phyloP scores from a whole-genome alignment of 2,113 vertebrate genomes.

The Globicephala melas region DNA sequence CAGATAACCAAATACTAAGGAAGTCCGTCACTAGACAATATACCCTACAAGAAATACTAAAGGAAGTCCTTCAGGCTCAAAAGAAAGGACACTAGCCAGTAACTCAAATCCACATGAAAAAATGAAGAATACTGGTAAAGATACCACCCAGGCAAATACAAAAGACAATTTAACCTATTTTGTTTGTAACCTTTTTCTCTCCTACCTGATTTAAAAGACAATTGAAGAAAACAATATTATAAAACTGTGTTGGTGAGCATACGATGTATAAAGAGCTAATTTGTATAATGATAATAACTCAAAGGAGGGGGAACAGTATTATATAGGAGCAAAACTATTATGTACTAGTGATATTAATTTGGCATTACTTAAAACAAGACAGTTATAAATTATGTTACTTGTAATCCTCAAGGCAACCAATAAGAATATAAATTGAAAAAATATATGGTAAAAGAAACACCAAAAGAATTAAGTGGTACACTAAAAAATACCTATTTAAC shows the following conservation, averaged over 20 bases:
- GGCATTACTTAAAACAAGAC: too few species aligned
- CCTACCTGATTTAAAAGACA: neutral
- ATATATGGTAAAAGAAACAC: neutral
- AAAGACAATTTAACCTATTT: neutral
- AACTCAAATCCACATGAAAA: neutral
- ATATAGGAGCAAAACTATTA: too few species aligned
- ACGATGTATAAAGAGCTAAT: neutral
- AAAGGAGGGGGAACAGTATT: too few species aligned
- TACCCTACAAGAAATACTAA: neutral
- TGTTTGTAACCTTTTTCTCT: neutral
- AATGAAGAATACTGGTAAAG: neutral
- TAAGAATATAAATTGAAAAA: too few species aligned
- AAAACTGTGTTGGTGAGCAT: neutral
- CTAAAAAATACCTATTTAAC: neutral
- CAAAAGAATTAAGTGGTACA: neutral
- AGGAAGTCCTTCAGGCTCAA: neutral
- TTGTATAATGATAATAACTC: neutral
- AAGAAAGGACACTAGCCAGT: neutral
- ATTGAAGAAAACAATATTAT: neutral
- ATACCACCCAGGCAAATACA: neutral
- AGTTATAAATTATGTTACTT: too few species aligned
- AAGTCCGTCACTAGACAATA: neutral
- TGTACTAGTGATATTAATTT: too few species aligned
- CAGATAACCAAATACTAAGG: neutral
- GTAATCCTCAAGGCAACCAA: too few species aligned